phyloP scores from a whole-genome alignment of 2,113 vertebrate genomes.

The Cromileptes altivelis region DNA sequence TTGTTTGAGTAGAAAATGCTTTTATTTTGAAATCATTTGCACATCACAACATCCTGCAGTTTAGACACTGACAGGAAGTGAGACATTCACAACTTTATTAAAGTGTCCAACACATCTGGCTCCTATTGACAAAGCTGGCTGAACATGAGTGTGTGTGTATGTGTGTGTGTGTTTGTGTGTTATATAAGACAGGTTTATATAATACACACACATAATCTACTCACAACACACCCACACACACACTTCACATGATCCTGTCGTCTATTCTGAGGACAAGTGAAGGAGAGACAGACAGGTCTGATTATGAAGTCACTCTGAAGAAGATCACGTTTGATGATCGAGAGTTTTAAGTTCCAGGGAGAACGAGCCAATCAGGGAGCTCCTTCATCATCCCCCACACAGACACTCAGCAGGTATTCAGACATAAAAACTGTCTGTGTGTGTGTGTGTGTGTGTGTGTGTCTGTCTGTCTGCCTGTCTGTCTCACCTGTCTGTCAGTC shows the following conservation, averaged over 20 bases:
- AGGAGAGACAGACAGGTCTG: not conserved
- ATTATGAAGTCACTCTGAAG: no score
- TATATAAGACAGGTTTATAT: slow-evolving; percentile 50
- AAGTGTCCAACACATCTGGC: not conserved
- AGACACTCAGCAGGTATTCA: no score
- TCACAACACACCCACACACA: slow-evolving; percentile 22
- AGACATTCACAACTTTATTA: not conserved
- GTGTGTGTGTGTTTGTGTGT: slow-evolving; percentile 4
- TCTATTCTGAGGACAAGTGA: slow-evolving; percentile 26
- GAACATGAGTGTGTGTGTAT: not conserved
- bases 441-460: slow-evolving; percentile 1
- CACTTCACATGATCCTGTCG: slow-evolving; percentile 1
- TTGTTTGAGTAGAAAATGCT: not conserved
- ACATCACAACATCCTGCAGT: not conserved
- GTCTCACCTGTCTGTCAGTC: slow-evolving; percentile 59
- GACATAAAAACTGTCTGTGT: not conserved
- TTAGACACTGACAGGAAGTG: not conserved
- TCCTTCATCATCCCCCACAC: not conserved
- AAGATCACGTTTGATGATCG: no score
- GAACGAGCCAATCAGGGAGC: slow-evolving; percentile 28
- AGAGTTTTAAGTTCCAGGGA: no score
- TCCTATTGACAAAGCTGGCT: not conserved
- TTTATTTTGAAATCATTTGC: not conserved
- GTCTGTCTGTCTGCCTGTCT: not conserved
- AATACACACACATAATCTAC: slow-evolving; percentile 28